Percentiles rank a stretch among this genome's conserved stretches.
phyloP scores from a whole-genome alignment of 2,888 invertebrate species.

The Scaptomyza flava region DNA sequence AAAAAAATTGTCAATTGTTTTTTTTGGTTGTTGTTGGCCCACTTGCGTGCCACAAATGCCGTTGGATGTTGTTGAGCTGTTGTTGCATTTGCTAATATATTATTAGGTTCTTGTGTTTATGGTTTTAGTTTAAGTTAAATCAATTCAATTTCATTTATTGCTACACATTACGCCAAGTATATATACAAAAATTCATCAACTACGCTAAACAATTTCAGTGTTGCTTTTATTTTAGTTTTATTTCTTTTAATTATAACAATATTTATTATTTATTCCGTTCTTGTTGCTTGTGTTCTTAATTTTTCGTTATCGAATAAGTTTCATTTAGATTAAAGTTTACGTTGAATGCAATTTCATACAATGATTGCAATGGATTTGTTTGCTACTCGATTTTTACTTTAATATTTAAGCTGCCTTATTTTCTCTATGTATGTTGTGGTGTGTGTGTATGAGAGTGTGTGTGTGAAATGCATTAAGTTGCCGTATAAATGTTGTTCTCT shows the following conservation, averaged over 20 bases:
- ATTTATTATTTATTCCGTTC: slow-evolving; percentile 54
- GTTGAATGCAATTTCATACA: slow-evolving; percentile 77
- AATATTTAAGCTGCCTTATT: slow-evolving; percentile 53
- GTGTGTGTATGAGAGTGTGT: slow-evolving; percentile 27
- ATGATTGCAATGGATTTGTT: slow-evolving; percentile 64
- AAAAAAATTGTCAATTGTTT: slow-evolving; percentile 57
- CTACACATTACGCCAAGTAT: slow-evolving; percentile 75
- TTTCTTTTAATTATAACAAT: slow-evolving; percentile 69
- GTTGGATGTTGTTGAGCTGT: slow-evolving; percentile 16
- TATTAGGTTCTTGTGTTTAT: slow-evolving; percentile 11
- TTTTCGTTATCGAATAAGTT: slow-evolving; percentile 50
- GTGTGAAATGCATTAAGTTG: slow-evolving; percentile 65
- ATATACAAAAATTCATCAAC: slow-evolving; percentile 80
- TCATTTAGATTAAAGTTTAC: slow-evolving; percentile 57
- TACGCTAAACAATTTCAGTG: slow-evolving; percentile 81
- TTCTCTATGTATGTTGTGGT: slow-evolving; percentile 49
- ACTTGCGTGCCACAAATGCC: slow-evolving; percentile 39
- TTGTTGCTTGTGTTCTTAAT: slow-evolving; percentile 43
- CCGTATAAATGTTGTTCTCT: slow-evolving; percentile 66
- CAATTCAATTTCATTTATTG: slow-evolving; percentile 70
- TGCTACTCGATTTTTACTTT: slow-evolving; percentile 15
- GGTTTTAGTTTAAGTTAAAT: slow-evolving; percentile 40
- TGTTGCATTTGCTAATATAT: slow-evolving; percentile 31
- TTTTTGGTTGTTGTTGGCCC: slow-evolving; percentile 14
- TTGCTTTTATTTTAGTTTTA: slow-evolving; percentile 26